Evolutionary conservation across 2,113 vertebrate genomes (phyloP).

Genomic region (Irena cyanogastra): DNA sequence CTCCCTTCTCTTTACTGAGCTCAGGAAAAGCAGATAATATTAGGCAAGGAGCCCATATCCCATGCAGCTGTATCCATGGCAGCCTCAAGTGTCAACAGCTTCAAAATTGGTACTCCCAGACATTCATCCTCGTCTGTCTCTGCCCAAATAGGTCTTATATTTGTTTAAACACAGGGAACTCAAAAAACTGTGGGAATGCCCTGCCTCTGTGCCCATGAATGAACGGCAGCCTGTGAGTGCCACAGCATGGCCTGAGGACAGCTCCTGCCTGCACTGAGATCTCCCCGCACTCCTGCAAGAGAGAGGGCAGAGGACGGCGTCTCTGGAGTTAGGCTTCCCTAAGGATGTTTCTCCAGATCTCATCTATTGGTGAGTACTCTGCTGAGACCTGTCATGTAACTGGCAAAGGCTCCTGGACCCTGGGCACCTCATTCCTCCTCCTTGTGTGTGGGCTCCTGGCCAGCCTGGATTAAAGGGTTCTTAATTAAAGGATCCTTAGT

Average conservation of each 20-base stretch:
- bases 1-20: not conserved
- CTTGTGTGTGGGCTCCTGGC: not conserved
- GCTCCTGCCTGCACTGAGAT: not conserved
- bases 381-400: not conserved
- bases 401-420: not conserved
- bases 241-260: fast-evolving
- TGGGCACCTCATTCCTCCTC: not conserved
- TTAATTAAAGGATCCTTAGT: not conserved
- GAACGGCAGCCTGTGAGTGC: not conserved
- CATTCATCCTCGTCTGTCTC: not conserved
- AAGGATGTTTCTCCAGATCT: not conserved
- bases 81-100: not conserved
- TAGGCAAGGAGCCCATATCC: not conserved
- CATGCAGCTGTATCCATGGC: not conserved
- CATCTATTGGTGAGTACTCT: not conserved
- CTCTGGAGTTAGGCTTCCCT: not conserved
- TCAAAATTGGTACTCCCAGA: not conserved
- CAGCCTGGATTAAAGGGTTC: not conserved
- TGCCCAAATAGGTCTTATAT: not conserved
- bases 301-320: fast-evolving
- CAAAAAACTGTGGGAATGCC: not conserved
- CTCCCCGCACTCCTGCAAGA: not conserved
- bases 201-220: not conserved
- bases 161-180: not conserved
- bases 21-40: not conserved